Conservation (phyloP, 2,113 vertebrate genomes). For the Cnemophilus loriae region DNA sequence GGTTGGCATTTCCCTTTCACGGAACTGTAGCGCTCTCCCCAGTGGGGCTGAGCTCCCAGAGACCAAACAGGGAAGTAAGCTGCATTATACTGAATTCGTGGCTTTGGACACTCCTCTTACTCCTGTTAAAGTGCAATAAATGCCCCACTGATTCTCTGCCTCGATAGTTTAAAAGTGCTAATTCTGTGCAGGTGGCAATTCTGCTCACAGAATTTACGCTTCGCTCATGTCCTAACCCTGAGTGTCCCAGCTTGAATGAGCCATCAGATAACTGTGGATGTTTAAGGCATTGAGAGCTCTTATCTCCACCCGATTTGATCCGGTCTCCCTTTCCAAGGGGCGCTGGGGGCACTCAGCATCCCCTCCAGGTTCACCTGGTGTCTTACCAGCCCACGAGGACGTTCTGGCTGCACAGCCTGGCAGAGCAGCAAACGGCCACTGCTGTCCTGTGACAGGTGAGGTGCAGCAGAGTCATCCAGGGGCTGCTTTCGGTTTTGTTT, state of each 20-base stretch:
- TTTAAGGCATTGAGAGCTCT: neutral
- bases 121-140: neutral
- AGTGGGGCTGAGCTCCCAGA: neutral
- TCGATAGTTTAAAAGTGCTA: neutral
- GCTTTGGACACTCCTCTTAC: neutral
- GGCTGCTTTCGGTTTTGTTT: neutral
- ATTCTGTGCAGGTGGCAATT: neutral
- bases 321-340: neutral
- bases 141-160: neutral
- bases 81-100: neutral
- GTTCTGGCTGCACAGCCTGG: neutral
- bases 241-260: neutral
- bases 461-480: neutral
- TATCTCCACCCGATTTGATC: neutral
- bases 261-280: neutral
- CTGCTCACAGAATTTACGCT: neutral
- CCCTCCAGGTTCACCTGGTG: neutral
- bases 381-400: neutral
- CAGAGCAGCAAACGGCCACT: neutral
- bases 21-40: neutral
- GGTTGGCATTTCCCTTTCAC: neutral
- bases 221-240: neutral
- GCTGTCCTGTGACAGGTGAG: neutral
- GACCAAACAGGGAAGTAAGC: neutral
- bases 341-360: neutral